Conservation (phyloP, 2,797 vertebrate species). For the Chanos chanos region DNA sequence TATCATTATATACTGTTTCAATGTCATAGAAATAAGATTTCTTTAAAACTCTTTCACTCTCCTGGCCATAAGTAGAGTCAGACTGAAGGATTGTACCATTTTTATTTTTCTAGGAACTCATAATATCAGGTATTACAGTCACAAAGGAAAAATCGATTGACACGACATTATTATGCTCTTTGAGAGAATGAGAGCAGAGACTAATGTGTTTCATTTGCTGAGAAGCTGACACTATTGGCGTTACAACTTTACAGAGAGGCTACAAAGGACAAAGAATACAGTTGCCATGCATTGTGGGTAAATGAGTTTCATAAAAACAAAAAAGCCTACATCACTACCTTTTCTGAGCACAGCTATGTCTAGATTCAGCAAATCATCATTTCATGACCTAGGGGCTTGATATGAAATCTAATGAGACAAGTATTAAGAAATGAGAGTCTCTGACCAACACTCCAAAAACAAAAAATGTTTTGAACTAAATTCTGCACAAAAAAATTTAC, state of each 20-base stretch:
- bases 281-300: slow-evolving; percentile 10
- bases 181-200: slow-evolving; percentile 12
- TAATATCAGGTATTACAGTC: slow-evolving; percentile 10
- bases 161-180: slow-evolving; percentile 16
- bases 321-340: too few species aligned
- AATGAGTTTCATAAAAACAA: neutral
- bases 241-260: slow-evolving; percentile 6
- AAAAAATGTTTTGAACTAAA: too few species aligned
- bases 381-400: too few species aligned
- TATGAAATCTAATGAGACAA: too few species aligned
- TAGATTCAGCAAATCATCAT: too few species aligned
- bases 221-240: slow-evolving; percentile 8
- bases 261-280: neutral
- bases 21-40: too few species aligned
- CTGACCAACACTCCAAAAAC: too few species aligned
- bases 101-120: slow-evolving; percentile 3
- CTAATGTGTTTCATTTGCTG: slow-evolving; percentile 34
- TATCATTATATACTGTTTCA: too few species aligned
- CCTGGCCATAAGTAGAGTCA: neutral
- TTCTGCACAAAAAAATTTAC: too few species aligned
- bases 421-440: too few species aligned
- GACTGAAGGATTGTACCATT: neutral
- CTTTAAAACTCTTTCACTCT: neutral
- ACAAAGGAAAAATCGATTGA: slow-evolving; percentile 27
- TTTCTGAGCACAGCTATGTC: too few species aligned